phyloP scores from a whole-genome alignment of 1,140 invertebrate genomes.

The Octopus bimaculoides region DNA sequence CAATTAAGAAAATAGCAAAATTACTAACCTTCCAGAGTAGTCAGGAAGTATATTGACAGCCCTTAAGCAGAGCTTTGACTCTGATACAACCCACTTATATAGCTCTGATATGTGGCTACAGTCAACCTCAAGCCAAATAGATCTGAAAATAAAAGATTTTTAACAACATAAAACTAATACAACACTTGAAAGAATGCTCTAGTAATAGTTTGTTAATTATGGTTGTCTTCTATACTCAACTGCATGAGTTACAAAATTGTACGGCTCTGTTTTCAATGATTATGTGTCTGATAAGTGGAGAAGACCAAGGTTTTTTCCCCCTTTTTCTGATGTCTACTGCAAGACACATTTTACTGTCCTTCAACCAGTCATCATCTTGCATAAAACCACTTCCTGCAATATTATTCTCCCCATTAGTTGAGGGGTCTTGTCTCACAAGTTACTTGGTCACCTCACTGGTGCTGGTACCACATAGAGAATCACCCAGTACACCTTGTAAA shows the following conservation, averaged over 20 bases:
- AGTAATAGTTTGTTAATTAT: neutral
- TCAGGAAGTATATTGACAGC: neutral
- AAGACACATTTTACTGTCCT: too few species aligned
- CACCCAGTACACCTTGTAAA: too few species aligned
- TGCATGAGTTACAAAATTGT: neutral
- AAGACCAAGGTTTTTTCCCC: neutral
- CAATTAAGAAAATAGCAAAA: too few species aligned
- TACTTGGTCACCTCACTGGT: too few species aligned
- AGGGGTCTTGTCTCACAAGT: too few species aligned
- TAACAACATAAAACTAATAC: neutral
- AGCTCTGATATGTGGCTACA: neutral
- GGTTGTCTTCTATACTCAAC: neutral
- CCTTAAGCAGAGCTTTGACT: neutral
- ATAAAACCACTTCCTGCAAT: too few species aligned
- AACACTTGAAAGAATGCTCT: neutral
- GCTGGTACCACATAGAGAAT: too few species aligned
- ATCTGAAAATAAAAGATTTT: neutral
- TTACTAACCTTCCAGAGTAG: neutral
- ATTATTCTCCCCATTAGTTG: too few species aligned
- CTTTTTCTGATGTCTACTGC: too few species aligned
- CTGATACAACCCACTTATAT: neutral
- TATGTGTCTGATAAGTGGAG: neutral
- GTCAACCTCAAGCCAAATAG: neutral
- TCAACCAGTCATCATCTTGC: too few species aligned
- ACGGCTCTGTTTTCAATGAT: neutral